These are phyloP conservation scores for Drosophila burlai DNA, from an alignment of 1,140 invertebrate genomes.

Conservation along the genomic window DNA sequence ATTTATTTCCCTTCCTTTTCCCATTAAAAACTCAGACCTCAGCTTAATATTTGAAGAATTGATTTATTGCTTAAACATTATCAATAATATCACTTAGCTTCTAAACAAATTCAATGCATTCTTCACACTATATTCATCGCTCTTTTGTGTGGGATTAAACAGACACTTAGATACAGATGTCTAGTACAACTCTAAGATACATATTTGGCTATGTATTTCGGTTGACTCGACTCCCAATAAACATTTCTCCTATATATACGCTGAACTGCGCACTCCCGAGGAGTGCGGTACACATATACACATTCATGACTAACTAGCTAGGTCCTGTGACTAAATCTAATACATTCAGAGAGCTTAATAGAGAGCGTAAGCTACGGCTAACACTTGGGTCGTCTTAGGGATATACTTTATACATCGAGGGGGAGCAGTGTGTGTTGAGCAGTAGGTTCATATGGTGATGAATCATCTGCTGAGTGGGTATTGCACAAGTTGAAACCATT, in stretches of 20 bases:
- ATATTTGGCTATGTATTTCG: constrained; percentile 40
- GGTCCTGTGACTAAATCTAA: constrained; percentile 28
- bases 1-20: neutral
- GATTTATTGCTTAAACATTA: constrained; percentile 82
- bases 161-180: constrained; percentile 45
- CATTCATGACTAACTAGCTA: constrained; percentile 71
- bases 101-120: constrained; percentile 80
- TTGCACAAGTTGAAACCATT: constrained; percentile 83
- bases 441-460: neutral
- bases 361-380: constrained; percentile 5
- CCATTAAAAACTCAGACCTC: neutral
- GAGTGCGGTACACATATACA: constrained; percentile 37
- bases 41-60: constrained; percentile 72
- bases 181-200: constrained; percentile 55
- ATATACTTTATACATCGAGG: constrained; percentile 32
- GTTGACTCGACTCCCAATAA: constrained; percentile 33
- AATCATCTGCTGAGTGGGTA: constrained; percentile 30
- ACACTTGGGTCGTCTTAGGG: constrained; percentile 17
- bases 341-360: constrained; percentile 38
- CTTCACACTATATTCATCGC: constrained; percentile 6
- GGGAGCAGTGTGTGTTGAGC: constrained; percentile 3
- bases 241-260: constrained; percentile 18
- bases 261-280: constrained; percentile 7
- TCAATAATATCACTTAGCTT: constrained; percentile 81
- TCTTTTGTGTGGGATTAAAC: constrained; percentile 53